Evolutionary conservation across 2,797 vertebrate species (phyloP).

Genomic region (Melanotaenia maccullochi): DNA sequence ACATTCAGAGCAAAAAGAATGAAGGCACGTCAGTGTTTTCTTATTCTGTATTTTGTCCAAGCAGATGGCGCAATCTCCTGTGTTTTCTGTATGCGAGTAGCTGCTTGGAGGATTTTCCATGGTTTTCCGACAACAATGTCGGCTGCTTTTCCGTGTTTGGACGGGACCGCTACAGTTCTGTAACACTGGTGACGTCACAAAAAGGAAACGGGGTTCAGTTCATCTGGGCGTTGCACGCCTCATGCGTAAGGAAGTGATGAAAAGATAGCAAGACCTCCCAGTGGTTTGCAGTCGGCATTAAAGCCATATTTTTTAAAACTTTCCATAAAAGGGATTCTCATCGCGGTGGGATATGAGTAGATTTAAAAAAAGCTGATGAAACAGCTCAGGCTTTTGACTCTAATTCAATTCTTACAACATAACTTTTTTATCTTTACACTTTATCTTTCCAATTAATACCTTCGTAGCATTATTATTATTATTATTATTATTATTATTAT

Average conservation of each 20-base stretch:
- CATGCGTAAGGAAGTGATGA: constrained; percentile 2
- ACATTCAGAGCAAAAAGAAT: constrained; percentile 86
- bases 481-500: no score
- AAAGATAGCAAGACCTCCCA: background rate
- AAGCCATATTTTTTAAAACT: no score
- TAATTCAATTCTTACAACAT: no score
- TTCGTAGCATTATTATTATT: no score
- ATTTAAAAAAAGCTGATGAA: no score
- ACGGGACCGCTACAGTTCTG: no score
- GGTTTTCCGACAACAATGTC: constrained; percentile 3
- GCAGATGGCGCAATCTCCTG: constrained; percentile 75
- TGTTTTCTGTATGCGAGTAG: background rate
- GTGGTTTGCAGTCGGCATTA: background rate
- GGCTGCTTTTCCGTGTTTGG: background rate
- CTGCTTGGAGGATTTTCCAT: constrained; percentile 10
- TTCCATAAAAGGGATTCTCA: no score
- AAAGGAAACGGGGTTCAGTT: background rate
- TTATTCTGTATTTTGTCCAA: constrained; percentile 77
- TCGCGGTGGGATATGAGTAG: no score
- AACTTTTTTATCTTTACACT: no score
- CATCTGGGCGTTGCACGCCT: background rate
- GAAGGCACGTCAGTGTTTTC: constrained; percentile 84
- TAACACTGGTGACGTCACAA: background rate
- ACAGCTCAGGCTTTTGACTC: no score
- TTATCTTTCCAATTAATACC: no score